Conservation (phyloP, 2,113 vertebrate genomes). For the Xenopus tropicalis region DNA sequence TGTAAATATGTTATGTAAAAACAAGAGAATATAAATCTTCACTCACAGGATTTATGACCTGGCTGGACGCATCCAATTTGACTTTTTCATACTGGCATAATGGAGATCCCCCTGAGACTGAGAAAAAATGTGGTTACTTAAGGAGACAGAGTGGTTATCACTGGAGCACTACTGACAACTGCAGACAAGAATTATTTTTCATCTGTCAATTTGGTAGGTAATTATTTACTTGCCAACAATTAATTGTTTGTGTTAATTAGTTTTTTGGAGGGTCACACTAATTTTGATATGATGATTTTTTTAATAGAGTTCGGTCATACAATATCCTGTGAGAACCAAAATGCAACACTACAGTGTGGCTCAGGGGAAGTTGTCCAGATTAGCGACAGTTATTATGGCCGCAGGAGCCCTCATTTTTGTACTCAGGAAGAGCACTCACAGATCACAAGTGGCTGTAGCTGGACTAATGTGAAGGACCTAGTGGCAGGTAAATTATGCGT, state of each 20-base stretch:
- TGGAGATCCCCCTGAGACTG: conserved; percentile 46
- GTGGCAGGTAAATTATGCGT: conserved; percentile 72
- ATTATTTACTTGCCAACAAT: not conserved
- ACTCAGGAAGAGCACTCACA: conserved; percentile 34
- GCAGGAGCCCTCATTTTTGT: conserved; percentile 81
- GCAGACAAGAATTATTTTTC: conserved; percentile 77
- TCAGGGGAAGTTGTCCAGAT: conserved; percentile 83
- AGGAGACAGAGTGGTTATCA: conserved; percentile 67
- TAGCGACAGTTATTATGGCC: conserved; percentile 78
- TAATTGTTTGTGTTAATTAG: not conserved
- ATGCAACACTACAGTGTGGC: conserved; percentile 79
- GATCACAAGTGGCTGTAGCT: conserved; percentile 71
- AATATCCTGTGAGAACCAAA: conserved; percentile 75
- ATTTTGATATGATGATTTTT: not conserved
- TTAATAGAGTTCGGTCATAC: conserved; percentile 68
- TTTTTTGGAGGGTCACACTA: not conserved
- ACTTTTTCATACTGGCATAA: conserved; percentile 78
- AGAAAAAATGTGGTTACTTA: conserved; percentile 71
- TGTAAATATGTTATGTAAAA: not conserved
- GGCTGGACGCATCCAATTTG: conserved; percentile 82
- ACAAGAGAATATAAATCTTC: not conserved
- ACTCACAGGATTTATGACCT: conserved; percentile 68
- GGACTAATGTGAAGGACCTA: conserved; percentile 73
- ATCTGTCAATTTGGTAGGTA: conserved; percentile 85
- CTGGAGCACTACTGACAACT: conserved; percentile 77